A percentile compares a stretch with the other conserved stretches of the same genome.
These are phyloP conservation scores for Enteromius argenteus DNA, from an alignment of 2,797 vertebrate genomes.

Conservation along the genomic window DNA sequence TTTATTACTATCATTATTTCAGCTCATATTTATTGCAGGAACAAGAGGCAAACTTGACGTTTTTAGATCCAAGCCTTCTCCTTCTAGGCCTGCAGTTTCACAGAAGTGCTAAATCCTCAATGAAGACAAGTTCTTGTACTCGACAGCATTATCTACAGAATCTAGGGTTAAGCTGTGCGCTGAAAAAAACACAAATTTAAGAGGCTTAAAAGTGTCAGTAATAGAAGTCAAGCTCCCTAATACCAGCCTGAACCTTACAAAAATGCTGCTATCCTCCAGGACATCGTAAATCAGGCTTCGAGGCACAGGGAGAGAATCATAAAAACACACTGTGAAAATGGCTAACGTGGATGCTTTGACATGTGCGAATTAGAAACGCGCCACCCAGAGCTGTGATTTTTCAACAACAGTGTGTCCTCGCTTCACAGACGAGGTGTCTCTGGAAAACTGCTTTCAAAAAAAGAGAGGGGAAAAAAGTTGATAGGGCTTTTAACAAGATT, in stretches of 20 bases:
- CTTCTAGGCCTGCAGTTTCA: background rate
- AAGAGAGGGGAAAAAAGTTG: background rate
- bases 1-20: constrained; percentile 38
- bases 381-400: constrained; percentile 16
- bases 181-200: constrained; percentile 9
- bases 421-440: background rate
- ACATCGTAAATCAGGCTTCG: constrained; percentile 24
- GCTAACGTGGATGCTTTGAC: background rate
- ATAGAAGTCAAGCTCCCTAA: background rate
- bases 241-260: background rate
- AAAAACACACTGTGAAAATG: constrained; percentile 28
- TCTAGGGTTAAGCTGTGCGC: background rate
- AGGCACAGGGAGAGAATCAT: constrained; percentile 1
- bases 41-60: background rate
- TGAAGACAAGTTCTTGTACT: background rate
- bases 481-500: constrained; percentile 38
- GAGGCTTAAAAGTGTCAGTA: background rate
- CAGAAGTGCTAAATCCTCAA: background rate
- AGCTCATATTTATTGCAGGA: constrained; percentile 39
- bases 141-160: background rate
- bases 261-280: background rate
- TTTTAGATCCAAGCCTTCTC: background rate
- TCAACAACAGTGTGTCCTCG: background rate
- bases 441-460: background rate
- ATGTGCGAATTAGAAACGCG: background rate